Evolutionary conservation across 2,888 invertebrate genomes (phyloP).

Genomic region (Neoascia interrupta): DNA sequence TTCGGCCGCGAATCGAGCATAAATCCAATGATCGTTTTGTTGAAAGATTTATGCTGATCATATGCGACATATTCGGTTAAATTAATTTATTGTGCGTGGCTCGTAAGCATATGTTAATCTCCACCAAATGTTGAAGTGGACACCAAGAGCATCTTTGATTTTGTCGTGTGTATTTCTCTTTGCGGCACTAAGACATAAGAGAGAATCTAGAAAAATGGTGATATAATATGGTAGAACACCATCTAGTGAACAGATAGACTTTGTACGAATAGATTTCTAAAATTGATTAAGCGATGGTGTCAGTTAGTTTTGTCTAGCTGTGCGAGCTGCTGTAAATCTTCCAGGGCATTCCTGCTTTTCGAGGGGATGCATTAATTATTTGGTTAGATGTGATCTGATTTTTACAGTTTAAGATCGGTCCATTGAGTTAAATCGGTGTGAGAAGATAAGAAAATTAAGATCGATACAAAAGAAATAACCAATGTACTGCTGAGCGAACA

Average conservation of each 20-base stretch:
- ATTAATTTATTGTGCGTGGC: conserved; percentile 66
- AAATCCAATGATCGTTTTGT: conserved; percentile 60
- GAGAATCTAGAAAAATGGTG: too few species aligned
- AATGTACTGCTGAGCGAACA: conserved; percentile 28
- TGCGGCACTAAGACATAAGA: too few species aligned
- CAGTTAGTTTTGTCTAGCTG: background rate
- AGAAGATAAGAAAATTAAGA: conserved; percentile 14
- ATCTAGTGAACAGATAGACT: too few species aligned
- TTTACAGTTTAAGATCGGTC: conserved; percentile 31
- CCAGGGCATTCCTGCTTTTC: conserved; percentile 10
- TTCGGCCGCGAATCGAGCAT: conserved; percentile 52
- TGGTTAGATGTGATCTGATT: conserved; percentile 51
- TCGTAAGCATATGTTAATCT: conserved; percentile 61
- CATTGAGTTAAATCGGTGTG: background rate
- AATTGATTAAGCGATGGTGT: conserved; percentile 25
- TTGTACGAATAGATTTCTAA: conserved; percentile 9
- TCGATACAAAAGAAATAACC: too few species aligned
- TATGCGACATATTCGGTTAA: conserved; percentile 55
- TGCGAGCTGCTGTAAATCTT: conserved; percentile 45
- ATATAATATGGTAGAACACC: background rate
- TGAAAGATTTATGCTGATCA: conserved; percentile 65
- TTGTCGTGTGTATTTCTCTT: conserved; percentile 10
- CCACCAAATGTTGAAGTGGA: too few species aligned
- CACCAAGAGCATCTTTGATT: too few species aligned
- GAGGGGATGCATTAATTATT: conserved; percentile 33